Base-by-base conservation (phyloP, 2,113 vertebrate genomes). In the Rhegmatorhina hoffmannsi region DNA sequence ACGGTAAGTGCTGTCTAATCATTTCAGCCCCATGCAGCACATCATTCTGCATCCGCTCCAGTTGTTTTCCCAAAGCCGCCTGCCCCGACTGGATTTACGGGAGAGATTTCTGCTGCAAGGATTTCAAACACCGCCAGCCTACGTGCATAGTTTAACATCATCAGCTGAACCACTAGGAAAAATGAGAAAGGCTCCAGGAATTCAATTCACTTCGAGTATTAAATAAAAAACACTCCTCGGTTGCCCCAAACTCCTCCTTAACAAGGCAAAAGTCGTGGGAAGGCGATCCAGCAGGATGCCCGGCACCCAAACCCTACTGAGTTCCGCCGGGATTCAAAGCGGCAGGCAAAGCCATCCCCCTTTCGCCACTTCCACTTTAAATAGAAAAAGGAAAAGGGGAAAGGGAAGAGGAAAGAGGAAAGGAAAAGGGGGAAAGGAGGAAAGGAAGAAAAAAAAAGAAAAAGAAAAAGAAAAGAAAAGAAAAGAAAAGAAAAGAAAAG, bases 1-100 rank as follows among this genome's bases (percentile, higher is more conserved):
- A 2, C 0, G 33, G 14, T 8, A n/a, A 76, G 38, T 0, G 33
- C 76, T 28, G 52, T 0, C n/a, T 5, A 10, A 79, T 10, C 13
- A 8, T 15, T 25, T 49, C 86, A 47, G 74, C 23, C 13, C 36
- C 0, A 12, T 0, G 43, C 40, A 16, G 43, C 31, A 38, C 62
- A 68, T 66, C 69, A 81, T 66, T 46, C 84, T 26, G 59, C 81
- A 67, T 36, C 83, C 1, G 9, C 75, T n/a, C 58, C 11, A 0
- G 3, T 13, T 25, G 59, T n/a, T 62, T 43, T 31, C 76, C 91
- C 66, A 26, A 66, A 90, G 86, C 44, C 60, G 74, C 2, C 59
- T 1, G 16, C 49, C 72, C 63, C 9, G 13, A 5, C 49, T 19
- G 34, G 2, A 26, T 0, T 33, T 4, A 11, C 1, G 1, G 36